phyloP scores from a whole-genome alignment of 2,113 vertebrate genomes.

The Paramormyrops kingsleyae region DNA sequence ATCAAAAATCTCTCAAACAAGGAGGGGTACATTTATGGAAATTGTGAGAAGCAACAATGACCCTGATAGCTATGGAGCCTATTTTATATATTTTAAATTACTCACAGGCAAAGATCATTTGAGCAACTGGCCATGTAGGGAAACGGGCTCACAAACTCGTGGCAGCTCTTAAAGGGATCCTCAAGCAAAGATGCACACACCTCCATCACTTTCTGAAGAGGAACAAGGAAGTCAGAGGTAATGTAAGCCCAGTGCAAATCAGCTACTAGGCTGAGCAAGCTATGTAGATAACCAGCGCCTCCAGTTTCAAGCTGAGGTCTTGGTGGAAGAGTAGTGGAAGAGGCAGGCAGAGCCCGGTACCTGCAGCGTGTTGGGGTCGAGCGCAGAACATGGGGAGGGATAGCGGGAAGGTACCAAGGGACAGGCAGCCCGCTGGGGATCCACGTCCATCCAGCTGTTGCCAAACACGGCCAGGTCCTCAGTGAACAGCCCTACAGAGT shows the following conservation, averaged over 20 bases:
- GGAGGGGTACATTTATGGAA: not conserved
- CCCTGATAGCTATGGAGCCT: not conserved
- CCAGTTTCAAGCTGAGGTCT: not conserved
- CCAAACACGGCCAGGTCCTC: slow-evolving; percentile 79
- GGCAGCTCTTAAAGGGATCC: slow-evolving; percentile 76
- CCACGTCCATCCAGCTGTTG: slow-evolving; percentile 83
- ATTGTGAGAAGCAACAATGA: not conserved
- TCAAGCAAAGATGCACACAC: slow-evolving; percentile 68
- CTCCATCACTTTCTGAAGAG: slow-evolving; percentile 65
- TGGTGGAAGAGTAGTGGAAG: not conserved
- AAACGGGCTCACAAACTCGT: slow-evolving; percentile 84
- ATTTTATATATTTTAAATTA: slow-evolving; percentile 23
- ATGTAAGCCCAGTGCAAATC: not conserved
- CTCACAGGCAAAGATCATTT: slow-evolving; percentile 93
- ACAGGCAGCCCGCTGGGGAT: slow-evolving; percentile 53
- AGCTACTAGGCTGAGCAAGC: not conserved
- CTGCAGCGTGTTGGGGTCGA: slow-evolving; percentile 59
- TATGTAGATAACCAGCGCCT: not conserved
- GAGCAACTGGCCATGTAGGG: slow-evolving; percentile 88
- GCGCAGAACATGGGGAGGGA: slow-evolving; percentile 71
- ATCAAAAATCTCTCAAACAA: not conserved
- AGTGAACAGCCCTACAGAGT: slow-evolving; percentile 72
- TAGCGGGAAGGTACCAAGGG: slow-evolving; percentile 48
- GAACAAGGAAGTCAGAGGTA: not conserved
- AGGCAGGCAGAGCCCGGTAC: slow-evolving; percentile 43